phyloP scores from a whole-genome alignment of 2,888 invertebrate genomes.

The Acanthosoma haemorrhoidale region DNA sequence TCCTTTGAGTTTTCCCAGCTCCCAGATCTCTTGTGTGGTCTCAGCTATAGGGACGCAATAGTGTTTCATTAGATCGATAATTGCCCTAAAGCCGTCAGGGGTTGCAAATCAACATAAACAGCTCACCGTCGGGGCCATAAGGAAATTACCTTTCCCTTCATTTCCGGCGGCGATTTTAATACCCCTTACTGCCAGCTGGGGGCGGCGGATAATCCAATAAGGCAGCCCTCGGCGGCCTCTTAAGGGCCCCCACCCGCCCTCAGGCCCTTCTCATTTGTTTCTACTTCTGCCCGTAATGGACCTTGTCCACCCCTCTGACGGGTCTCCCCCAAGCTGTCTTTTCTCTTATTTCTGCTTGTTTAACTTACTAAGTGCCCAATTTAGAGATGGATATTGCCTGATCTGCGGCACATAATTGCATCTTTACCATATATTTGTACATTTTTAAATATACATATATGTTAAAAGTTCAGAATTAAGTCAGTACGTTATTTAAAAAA shows the following conservation, averaged over 20 bases:
- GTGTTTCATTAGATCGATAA: constrained; percentile 9
- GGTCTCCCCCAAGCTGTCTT: too few relatives aligned
- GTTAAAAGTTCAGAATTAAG: too few relatives aligned
- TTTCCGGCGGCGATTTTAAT: constrained; percentile 41
- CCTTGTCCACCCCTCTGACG: not conserved
- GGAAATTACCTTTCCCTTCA: constrained; percentile 41
- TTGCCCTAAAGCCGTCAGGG: not conserved
- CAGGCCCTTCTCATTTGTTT: constrained; percentile 36
- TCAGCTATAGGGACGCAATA: too few relatives aligned
- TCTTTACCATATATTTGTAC: too few relatives aligned
- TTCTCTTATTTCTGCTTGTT: too few relatives aligned
- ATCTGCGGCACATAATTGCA: too few relatives aligned
- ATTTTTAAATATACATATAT: too few relatives aligned
- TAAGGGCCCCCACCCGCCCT: constrained; percentile 24
- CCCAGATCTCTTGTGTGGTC: not conserved
- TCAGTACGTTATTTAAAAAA: too few relatives aligned
- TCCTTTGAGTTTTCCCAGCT: not conserved
- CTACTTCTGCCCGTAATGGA: constrained; percentile 31
- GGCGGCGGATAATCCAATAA: constrained; percentile 33
- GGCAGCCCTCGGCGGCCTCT: constrained; percentile 31
- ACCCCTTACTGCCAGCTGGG: too few relatives aligned
- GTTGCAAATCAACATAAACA: constrained; percentile 10
- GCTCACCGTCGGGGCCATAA: too few relatives aligned
- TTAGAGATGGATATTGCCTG: too few relatives aligned
- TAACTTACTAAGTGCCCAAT: too few relatives aligned